Evolutionary conservation across 2,797 vertebrate species (phyloP), one percentile per base, ranked within the genome.

Genomic region (Phoebastria nigripes): DNA sequence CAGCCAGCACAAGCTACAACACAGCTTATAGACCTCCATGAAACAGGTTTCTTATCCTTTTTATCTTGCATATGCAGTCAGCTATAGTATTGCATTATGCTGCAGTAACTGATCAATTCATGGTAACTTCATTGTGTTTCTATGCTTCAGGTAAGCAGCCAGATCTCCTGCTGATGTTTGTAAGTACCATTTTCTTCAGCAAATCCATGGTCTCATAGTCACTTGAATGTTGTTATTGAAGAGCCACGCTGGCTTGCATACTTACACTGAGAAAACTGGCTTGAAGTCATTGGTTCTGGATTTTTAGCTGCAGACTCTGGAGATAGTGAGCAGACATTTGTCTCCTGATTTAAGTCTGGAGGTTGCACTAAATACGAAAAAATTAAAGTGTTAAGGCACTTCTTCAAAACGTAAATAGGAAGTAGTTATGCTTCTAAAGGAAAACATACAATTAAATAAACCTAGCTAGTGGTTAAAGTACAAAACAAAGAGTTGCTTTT

Each of bases 231-330:
- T 17, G 35, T 51, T 44, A 20, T 10, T 11, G 35, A 61, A 28
- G 44, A 35, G 46, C 31, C 35, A 52, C 2, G 8, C 33, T 72
- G 39, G 52, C 54, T 61, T 56, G 81, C 35, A 73, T 88, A 98
- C 98, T 98, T 91, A 98, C 97, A 95, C 15, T 66, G 97, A 87
- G 86, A 92, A 89, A 98, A 97, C 3, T 9, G 90, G 41, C 93
- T 97, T 33, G 83, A 51, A 80, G 22, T 58, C 15, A 7, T 12
- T 21, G 63, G n/a, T 33, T 69, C 63, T 79, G 70, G 62, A 52
- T 18, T 76, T 58, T 35, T 52, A 70, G 55, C 77, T 46, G 56
- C 86, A 78, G 93, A 12, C 41, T 54, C 70, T 42, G 78, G 39
- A 74, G 76, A 9, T 26, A 87, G 66, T 29, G 90, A 82, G 56